These are phyloP conservation scores for Drosophila buzzatii DNA, from an alignment of 2,888 invertebrate genomes.

Conservation along the genomic window DNA sequence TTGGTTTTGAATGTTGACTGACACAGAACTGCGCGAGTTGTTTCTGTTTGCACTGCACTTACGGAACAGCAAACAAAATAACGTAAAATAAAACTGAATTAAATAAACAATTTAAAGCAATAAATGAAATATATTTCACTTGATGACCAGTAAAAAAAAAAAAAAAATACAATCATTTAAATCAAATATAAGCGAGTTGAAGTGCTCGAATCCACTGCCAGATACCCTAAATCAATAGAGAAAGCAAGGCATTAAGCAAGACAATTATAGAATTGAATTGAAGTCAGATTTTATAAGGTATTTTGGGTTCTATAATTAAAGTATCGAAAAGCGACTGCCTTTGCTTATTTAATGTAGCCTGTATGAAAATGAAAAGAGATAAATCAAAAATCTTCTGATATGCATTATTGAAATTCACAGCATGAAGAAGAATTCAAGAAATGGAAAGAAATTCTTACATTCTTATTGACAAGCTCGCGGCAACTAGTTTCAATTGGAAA, in stretches of 20 bases:
- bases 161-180: conserved; percentile 51
- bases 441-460: no score
- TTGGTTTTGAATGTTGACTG: conserved; percentile 64
- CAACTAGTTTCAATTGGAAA: no score
- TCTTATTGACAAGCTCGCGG: no score
- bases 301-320: no score
- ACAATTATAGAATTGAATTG: neutral
- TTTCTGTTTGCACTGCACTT: conserved; percentile 52
- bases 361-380: no score
- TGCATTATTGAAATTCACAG: no score
- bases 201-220: neutral
- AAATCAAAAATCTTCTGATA: no score
- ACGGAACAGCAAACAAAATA: conserved; percentile 25
- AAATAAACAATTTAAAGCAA: conserved; percentile 56
- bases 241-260: neutral
- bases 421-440: no score
- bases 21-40: conserved; percentile 18
- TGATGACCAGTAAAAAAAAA: conserved; percentile 35
- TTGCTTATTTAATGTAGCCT: no score
- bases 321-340: no score
- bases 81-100: conserved; percentile 48
- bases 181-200: conserved; percentile 20
- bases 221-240: neutral
- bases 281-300: no score
- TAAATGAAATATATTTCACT: conserved; percentile 41